phyloP scores from a whole-genome alignment of 2,113 vertebrate genomes.

The Elanus axillaris region DNA sequence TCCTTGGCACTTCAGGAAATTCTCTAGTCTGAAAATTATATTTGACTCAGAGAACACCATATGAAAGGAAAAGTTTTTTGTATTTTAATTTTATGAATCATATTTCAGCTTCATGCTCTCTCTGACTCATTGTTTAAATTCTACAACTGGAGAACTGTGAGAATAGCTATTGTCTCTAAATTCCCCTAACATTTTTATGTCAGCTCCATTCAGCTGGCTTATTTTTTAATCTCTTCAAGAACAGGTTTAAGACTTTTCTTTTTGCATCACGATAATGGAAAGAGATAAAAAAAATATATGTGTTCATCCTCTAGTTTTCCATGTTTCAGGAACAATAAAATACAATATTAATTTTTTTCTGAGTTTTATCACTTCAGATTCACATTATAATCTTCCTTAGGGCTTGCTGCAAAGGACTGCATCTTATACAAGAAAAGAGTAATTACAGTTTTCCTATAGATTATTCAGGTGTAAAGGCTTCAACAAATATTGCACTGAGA shows the following conservation, averaged over 20 bases:
- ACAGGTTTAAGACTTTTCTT: not conserved
- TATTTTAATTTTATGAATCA: conserved; percentile 16
- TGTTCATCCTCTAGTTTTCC: conserved; percentile 5
- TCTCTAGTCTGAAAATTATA: not conserved
- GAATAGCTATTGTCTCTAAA: conserved; percentile 27
- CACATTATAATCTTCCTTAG: not conserved
- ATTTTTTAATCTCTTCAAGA: conserved; percentile 44
- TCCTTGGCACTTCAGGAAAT: not conserved
- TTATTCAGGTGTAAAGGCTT: not conserved
- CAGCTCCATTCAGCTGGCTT: not conserved
- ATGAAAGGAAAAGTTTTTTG: not conserved
- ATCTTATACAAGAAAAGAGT: not conserved
- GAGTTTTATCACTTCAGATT: conserved; percentile 12
- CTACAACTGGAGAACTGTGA: not conserved
- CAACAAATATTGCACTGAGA: not conserved
- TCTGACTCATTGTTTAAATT: conserved; percentile 12
- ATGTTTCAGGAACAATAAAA: conserved; percentile 13
- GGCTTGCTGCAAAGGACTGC: not conserved
- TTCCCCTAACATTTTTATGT: conserved; percentile 45
- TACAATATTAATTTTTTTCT: not conserved
- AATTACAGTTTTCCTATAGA: not conserved
- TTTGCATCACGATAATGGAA: not conserved
- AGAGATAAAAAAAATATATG: not conserved
- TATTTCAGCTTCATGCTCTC: not conserved
- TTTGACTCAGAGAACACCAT: not conserved